Evolutionary conservation across 2,797 vertebrate genomes (phyloP).

Genomic region (Phataginus tetradactyla): DNA sequence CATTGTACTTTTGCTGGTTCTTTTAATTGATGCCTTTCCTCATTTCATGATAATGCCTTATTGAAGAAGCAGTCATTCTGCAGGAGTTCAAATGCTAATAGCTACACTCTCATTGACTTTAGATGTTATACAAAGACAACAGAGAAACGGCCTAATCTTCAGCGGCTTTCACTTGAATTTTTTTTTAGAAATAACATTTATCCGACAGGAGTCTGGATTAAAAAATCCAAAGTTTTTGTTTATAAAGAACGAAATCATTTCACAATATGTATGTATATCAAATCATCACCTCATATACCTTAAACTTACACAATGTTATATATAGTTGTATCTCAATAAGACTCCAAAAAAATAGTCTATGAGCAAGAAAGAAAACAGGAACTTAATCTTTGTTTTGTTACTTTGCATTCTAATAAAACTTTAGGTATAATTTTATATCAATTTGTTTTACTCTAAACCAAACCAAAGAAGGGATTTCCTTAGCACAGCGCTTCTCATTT

Average conservation of each 20-base stretch:
- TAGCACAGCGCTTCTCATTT: not conserved
- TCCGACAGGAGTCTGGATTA: not conserved
- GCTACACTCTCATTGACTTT: not conserved
- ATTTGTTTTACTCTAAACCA: not conserved
- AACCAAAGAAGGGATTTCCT: not conserved
- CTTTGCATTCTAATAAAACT: slow-evolving; percentile 31
- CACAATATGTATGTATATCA: not conserved
- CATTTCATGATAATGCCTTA: not conserved
- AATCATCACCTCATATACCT: not conserved
- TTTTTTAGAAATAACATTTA: slow-evolving; percentile 8
- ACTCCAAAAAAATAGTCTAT: not conserved
- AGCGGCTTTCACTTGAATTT: not conserved
- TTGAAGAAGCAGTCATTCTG: not conserved
- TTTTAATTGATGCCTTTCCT: not conserved
- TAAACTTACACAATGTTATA: not conserved
- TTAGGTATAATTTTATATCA: not conserved
- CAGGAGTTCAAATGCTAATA: not conserved
- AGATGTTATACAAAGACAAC: not conserved
- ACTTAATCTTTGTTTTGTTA: slow-evolving; percentile 7
- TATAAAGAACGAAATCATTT: not conserved
- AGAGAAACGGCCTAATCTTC: not conserved
- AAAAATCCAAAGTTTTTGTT: not conserved
- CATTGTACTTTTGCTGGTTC: not conserved
- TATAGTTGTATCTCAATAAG: not conserved
- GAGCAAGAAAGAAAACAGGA: not conserved